A percentile compares a stretch with the other conserved stretches of the same genome.
Conservation (phyloP, 2,797 vertebrate species). For the Anguilla megastoma region DNA sequence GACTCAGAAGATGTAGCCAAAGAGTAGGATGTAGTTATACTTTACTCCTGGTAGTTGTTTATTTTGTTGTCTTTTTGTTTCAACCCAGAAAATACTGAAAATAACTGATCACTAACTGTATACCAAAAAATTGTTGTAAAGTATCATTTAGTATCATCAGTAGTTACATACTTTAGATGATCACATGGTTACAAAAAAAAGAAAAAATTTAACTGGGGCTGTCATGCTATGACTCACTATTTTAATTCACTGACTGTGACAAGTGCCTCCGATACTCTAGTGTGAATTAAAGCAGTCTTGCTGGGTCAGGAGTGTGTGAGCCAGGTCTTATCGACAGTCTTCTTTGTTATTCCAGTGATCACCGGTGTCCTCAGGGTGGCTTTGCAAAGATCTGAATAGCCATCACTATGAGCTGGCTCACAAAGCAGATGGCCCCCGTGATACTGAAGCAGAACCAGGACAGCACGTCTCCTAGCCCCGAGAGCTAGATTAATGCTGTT, state of each 20-base stretch:
- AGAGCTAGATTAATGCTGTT: neutral
- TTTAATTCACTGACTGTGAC: neutral
- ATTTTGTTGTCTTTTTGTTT: neutral
- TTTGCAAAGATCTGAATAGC: neutral
- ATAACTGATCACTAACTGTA: neutral
- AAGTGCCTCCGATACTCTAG: neutral
- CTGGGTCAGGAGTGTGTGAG: conserved; percentile 8
- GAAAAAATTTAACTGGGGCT: neutral
- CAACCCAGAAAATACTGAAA: neutral
- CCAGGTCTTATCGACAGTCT: neutral
- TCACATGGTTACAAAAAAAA: neutral
- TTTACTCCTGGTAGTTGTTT: neutral
- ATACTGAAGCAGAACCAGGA: neutral
- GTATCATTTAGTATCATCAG: neutral
- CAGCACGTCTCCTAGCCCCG: neutral
- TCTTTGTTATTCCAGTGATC: neutral
- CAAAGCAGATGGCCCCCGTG: neutral
- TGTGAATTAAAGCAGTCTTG: neutral
- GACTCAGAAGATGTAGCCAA: neutral
- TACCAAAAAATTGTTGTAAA: neutral
- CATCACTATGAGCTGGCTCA: neutral
- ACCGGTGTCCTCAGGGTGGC: neutral
- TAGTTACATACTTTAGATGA: neutral
- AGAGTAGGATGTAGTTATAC: neutral
- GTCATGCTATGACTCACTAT: neutral